phyloP scores from a whole-genome alignment of 1,140 invertebrate species.

The Wasmannia auropunctata region DNA sequence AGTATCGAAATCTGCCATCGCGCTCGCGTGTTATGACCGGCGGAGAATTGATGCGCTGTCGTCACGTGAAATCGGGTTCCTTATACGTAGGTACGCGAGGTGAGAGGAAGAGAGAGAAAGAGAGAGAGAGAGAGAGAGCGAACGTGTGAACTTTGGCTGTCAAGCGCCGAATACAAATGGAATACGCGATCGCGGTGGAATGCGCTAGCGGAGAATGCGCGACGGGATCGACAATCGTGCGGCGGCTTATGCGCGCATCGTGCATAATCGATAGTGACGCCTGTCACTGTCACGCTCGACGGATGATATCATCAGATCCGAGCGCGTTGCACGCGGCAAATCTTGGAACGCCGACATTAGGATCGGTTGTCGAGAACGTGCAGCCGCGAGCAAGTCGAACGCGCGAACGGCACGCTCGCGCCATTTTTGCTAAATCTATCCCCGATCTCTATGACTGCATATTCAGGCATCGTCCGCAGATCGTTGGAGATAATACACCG shows the following conservation, averaged over 20 bases:
- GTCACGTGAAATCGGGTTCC: conserved; percentile 49
- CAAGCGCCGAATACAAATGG: conserved; percentile 49
- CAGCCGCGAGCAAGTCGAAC: background rate
- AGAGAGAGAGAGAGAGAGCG: too few species aligned
- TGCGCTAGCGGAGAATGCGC: background rate
- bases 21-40: conserved; percentile 23
- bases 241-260: background rate
- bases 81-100: conserved; percentile 1
- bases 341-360: conserved; percentile 9
- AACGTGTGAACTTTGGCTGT: conserved; percentile 42
- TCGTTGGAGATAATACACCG: background rate
- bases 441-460: background rate
- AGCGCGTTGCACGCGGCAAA: background rate
- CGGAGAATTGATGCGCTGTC: conserved; percentile 47
- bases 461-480: background rate
- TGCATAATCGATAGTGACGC: conserved; percentile 40
- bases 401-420: too few species aligned
- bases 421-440: background rate
- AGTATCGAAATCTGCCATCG: conserved; percentile 45
- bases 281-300: conserved; percentile 27
- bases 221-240: conserved; percentile 1
- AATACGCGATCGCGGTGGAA: background rate
- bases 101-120: too few species aligned
- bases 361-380: background rate
- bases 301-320: conserved; percentile 34